These are phyloP conservation scores for Drosophila borborema DNA, from an alignment of 2,888 invertebrate species.

Conservation along the genomic window DNA sequence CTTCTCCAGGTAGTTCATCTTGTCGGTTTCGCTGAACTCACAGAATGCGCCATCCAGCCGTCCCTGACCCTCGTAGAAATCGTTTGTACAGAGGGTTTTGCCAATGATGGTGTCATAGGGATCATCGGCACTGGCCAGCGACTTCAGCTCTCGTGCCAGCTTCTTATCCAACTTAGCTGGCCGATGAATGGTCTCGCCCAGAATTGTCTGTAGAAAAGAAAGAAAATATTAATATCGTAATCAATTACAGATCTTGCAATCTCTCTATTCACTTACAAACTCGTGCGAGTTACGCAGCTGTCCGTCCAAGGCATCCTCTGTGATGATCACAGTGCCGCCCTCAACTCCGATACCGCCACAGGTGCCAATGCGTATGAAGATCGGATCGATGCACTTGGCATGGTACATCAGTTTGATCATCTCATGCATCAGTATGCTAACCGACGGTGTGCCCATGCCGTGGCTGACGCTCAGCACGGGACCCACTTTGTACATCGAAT, in stretches of 20 bases:
- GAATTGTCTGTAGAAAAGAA: conserved; percentile 88
- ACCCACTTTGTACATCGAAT: conserved; percentile 95
- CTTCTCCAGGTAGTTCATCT: conserved; percentile 93
- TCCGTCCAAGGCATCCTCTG: conserved; percentile 96
- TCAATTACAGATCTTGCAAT: not conserved
- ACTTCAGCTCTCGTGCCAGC: conserved; percentile 92
- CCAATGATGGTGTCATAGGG: conserved; percentile 95
- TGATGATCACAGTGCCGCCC: conserved; percentile 96
- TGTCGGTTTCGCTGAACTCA: conserved; percentile 95
- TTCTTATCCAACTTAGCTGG: conserved; percentile 94
- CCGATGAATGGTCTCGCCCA: conserved; percentile 92
- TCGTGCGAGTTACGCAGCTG: conserved; percentile 92
- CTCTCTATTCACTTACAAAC: conserved; percentile 87
- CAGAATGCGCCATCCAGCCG: conserved; percentile 98
- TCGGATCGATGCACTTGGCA: conserved; percentile 93
- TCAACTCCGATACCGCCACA: conserved; percentile 97
- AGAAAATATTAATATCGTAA: not conserved
- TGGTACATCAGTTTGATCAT: conserved; percentile 98
- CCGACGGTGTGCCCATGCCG: conserved; percentile 99
- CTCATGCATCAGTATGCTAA: conserved; percentile 97
- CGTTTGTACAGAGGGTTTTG: conserved; percentile 98
- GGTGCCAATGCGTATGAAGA: conserved; percentile 97
- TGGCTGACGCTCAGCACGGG: conserved; percentile 87
- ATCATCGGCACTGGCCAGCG: conserved; percentile 90
- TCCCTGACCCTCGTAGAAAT: conserved; percentile 99